phyloP scores from a whole-genome alignment of 2,888 invertebrate genomes.

The Neria commutata region DNA sequence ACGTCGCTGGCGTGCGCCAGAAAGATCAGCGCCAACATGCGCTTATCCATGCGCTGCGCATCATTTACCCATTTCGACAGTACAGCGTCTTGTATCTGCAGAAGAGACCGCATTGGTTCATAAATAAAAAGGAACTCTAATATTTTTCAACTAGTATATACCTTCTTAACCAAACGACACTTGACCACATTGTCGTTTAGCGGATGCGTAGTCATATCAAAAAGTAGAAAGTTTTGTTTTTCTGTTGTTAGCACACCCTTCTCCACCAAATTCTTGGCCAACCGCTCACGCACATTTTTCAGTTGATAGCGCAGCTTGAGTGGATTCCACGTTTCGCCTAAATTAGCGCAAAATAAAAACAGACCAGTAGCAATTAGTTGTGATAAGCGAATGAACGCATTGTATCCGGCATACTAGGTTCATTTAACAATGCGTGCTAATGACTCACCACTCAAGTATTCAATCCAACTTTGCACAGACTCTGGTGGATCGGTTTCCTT shows the following conservation, averaged over 20 bases:
- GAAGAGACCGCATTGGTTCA: slow-evolving; percentile 27
- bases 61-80: slow-evolving; percentile 96
- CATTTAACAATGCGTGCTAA: neutral
- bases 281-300: slow-evolving; percentile 96
- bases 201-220: slow-evolving; percentile 99
- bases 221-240: slow-evolving; percentile 98
- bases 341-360: neutral
- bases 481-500: slow-evolving; percentile 98
- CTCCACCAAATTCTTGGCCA: slow-evolving; percentile 99
- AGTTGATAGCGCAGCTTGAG: slow-evolving; percentile 97
- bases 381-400: neutral
- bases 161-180: slow-evolving; percentile 95
- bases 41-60: slow-evolving; percentile 95
- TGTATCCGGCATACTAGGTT: neutral
- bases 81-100: slow-evolving; percentile 94
- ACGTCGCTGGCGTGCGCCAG: slow-evolving; percentile 98
- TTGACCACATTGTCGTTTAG: slow-evolving; percentile 94
- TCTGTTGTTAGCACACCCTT: slow-evolving; percentile 99
- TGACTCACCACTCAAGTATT: slow-evolving; percentile 91
- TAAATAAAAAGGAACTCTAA: neutral
- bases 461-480: slow-evolving; percentile 98
- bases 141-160: slow-evolving; percentile 51
- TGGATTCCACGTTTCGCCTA: slow-evolving; percentile 99
- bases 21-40: slow-evolving; percentile 90
- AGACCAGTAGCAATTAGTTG: neutral